Base-by-base conservation (phyloP, 2,888 invertebrate species). In the Elegia similella region DNA sequence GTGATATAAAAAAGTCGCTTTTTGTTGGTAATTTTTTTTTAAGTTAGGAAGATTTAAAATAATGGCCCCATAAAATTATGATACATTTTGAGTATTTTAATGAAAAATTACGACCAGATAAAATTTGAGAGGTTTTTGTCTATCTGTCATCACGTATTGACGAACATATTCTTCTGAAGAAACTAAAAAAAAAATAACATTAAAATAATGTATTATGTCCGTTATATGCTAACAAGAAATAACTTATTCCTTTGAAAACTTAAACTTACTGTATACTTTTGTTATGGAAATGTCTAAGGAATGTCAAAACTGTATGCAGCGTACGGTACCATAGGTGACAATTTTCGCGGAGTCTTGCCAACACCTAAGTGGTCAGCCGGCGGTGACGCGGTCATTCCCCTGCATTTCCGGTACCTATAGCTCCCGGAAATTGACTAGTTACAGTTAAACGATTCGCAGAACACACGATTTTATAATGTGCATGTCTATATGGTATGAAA, bases 311-410 rank as follows among this genome's bases (percentile, higher is more conserved):
- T 52, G 29, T 32, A 50, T 15, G 30, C 10, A 34, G 38, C n/a
- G 65, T 54, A 64, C 62, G 61, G 69, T 66, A 65, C 61, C 59
- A 59, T 59, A 76, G 72, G 75, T 78, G 75, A 61, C 71, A 72
- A 63, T 69, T 78, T 79, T 77, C 65, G 75, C 78, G 64, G 62
- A 62, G 62, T 62, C 66, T 69, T 73, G 73, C 63, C 65, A 69
- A 66, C 67, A 62, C 61, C 56, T 61, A 54, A 60, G 55, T 56
- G 69, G 66, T 62, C 62, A 68, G 67, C 66, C 61, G 66, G 66
- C 68, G 71, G 68, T 67, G 67, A 69, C 63, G 69, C 74, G 80
- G 81, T 80, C 81, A 76, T 80, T 80, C 72, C 75, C 78, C 80
- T 61, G 67, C 60, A 66, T 73, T 82, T 83, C 82, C 81, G 81